Percentiles rank a stretch among this genome's conserved stretches.
phyloP scores from a whole-genome alignment of 2,113 vertebrate genomes.

The Carollia perspicillata region DNA sequence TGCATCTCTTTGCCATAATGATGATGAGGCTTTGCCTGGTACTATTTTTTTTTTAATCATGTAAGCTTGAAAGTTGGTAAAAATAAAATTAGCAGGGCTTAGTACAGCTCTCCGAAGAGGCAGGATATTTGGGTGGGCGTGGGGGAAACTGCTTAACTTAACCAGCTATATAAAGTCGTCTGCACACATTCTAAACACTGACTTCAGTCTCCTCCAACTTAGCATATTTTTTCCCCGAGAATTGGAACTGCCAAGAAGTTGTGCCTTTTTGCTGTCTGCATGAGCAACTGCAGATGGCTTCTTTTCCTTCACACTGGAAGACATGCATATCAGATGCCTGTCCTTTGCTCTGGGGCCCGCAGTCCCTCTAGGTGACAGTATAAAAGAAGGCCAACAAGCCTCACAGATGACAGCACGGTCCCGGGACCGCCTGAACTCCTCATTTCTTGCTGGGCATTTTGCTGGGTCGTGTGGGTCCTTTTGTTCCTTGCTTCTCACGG shows the following conservation, averaged over 20 bases:
- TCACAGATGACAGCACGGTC: not conserved
- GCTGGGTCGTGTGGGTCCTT: not conserved
- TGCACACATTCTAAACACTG: conserved; percentile 35
- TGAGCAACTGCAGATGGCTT: not conserved
- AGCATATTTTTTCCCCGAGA: not conserved
- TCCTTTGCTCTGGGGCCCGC: not conserved
- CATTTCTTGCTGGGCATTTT: not conserved
- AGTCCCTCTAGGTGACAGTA: not conserved
- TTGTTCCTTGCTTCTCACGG: not conserved
- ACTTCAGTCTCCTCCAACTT: conserved; percentile 3
- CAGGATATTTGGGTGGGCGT: not conserved
- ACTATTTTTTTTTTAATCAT: not conserved
- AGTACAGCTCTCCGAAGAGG: not conserved
- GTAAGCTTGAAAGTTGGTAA: conserved; percentile 28
- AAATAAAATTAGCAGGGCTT: conserved; percentile 51
- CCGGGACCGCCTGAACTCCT: not conserved
- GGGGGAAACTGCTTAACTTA: not conserved
- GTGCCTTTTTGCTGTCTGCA: conserved; percentile 20
- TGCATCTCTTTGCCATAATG: not conserved
- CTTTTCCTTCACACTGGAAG: not conserved
- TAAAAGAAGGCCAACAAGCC: not conserved
- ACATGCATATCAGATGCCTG: rapidly evolving
- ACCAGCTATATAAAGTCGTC: conserved; percentile 8
- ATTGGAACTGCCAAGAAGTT: not conserved
- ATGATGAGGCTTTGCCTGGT: not conserved